Evolutionary conservation across 2,888 invertebrate genomes (phyloP), one percentile per base, ranked within the genome.

Genomic region (Drosophila paramelanica): DNA sequence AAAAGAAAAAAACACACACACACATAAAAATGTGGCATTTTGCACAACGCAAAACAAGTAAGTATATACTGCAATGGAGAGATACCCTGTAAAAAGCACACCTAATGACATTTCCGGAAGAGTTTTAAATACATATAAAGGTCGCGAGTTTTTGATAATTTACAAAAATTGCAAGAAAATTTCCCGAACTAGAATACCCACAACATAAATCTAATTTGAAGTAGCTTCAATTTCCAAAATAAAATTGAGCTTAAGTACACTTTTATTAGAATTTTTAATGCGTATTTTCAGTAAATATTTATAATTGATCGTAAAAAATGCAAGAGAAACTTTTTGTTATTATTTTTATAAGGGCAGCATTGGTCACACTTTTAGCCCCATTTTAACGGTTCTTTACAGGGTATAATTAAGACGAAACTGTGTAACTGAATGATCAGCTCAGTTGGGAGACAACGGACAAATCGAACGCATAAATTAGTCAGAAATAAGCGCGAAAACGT

Each of bases 401-500:
- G 76, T 76, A 76, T 66, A 66, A 75, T 76, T 58, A 55, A 75
- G 76, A 61, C 79, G 64, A 78, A 75, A 74, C 52, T 43, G 39
- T 64, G 70, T 57, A 62, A 79, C 45, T 61, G 61, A 74, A 43
- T 46, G 77, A 72, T 73, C 68, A 55, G 67, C 61, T 58, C 58
- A 33, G 53, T 45, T 45, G 47, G 57, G 47, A 77, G 67, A 62
- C 74, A 78, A 81, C 81, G 53, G 62, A 72, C 65, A 75, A 87
- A 69, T 89, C 79, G 85, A 85, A 86, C 89, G 85, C 85, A 85
- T 85, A 85, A 85, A 85, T 85, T 89, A 85, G 83, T 70, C 73
- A 82, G 72, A 88, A 89, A 86, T 88, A 82, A 88, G 86, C 89
- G 85, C 88, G 88, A 89, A 89, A 85, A 85, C 85, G 89, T 85